Percentiles rank a stretch among this genome's conserved stretches.
Conservation (phyloP, 2,888 invertebrate species). For the Parochlus steinenii region DNA sequence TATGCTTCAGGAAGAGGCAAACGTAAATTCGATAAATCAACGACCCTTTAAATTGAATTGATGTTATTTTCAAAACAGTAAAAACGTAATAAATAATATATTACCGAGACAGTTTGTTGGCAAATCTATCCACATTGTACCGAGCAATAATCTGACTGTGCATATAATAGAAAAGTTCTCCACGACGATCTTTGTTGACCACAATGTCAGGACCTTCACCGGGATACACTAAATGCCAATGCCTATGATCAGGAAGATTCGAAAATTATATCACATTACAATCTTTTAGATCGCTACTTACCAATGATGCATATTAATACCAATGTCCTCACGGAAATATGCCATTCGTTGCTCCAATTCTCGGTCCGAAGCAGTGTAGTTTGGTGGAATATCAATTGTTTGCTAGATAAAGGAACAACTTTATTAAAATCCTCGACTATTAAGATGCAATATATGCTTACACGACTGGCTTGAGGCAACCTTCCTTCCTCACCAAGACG, state of each 20-base stretch:
- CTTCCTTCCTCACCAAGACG: constrained; percentile 50
- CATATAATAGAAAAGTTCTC: constrained; percentile 51
- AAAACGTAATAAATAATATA: too few species aligned
- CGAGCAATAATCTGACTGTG: constrained; percentile 40
- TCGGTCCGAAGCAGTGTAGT: constrained; percentile 24
- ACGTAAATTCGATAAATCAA: constrained; percentile 44
- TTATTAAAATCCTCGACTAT: too few species aligned
- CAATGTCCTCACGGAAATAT: constrained; percentile 10
- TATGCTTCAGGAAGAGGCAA: constrained; percentile 60
- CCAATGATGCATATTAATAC: constrained; percentile 16
- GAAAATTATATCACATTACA: too few species aligned
- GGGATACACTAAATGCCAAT: constrained; percentile 47
- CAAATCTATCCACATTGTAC: constrained; percentile 60
- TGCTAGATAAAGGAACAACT: too few species aligned
- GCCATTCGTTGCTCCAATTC: constrained; percentile 38
- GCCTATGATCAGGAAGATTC: too few species aligned
- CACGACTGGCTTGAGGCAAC: constrained; percentile 25
- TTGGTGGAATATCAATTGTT: constrained; percentile 22
- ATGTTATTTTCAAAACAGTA: too few species aligned
- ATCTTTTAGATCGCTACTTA: too few species aligned
- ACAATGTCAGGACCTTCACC: constrained; percentile 18
- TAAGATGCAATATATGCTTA: too few species aligned
- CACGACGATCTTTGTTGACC: constrained; percentile 41
- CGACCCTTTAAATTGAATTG: too few species aligned
- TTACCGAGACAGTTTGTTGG: constrained; percentile 49